Percentiles rank a stretch among this genome's conserved stretches.
phyloP scores from a whole-genome alignment of 2,888 invertebrate species.

The Zygogramma bicolorata region DNA sequence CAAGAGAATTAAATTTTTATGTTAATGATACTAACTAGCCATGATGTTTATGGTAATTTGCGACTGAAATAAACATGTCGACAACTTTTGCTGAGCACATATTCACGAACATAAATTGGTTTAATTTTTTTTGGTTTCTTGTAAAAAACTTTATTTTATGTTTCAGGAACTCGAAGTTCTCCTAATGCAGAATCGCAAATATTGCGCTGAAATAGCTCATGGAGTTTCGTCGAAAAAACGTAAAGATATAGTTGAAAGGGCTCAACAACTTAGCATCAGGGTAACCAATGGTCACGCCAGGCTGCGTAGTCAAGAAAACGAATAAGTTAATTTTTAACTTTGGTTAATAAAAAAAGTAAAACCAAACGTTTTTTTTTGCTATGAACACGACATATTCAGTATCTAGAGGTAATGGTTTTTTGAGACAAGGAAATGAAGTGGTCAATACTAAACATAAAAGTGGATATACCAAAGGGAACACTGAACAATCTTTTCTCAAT shows the following conservation, averaged over 20 bases:
- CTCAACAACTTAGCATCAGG: conserved; percentile 94
- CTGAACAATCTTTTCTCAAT: too few relatives aligned
- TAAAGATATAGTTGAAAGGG: conserved; percentile 95
- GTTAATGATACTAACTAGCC: too few relatives aligned
- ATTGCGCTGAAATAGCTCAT: conserved; percentile 98
- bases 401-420: too few relatives aligned
- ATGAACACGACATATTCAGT: background rate
- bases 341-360: conserved; percentile 49
- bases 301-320: conserved; percentile 97
- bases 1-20: too few relatives aligned
- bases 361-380: background rate
- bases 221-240: conserved; percentile 98
- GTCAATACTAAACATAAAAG: too few relatives aligned
- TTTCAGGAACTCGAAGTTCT: conserved; percentile 93
- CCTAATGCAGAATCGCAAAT: conserved; percentile 98
- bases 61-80: conserved; percentile 64
- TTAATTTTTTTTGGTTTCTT: background rate
- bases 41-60: conserved; percentile 67
- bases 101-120: background rate
- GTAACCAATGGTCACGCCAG: conserved; percentile 97
- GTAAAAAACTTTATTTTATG: conserved; percentile 17
- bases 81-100: conserved; percentile 48
- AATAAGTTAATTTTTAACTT: conserved; percentile 74
- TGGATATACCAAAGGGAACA: too few relatives aligned
- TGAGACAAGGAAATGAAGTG: too few relatives aligned